These are phyloP conservation scores for Camelus dromedarius DNA, from an alignment of 2,113 vertebrate species.

Conservation along the genomic window DNA sequence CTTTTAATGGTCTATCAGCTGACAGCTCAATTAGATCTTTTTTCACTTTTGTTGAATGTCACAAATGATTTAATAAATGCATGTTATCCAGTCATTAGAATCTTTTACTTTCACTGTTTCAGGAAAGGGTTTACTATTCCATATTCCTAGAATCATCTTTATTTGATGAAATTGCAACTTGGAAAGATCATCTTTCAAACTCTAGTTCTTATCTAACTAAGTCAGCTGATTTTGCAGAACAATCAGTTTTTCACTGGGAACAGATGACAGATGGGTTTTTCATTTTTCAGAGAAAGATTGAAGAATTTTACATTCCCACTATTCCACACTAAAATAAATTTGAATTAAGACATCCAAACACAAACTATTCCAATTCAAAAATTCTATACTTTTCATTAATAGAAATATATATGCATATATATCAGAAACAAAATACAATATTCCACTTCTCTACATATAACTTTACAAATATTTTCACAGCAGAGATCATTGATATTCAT, in stretches of 20 bases:
- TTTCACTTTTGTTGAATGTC: conserved; percentile 39
- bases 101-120: neutral
- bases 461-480: neutral
- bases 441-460: neutral
- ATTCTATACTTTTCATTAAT: neutral
- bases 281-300: neutral
- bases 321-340: neutral
- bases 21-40: conserved; percentile 11
- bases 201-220: neutral
- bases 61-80: conserved; percentile 2
- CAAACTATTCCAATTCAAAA: conserved; percentile 14
- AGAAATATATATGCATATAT: neutral
- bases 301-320: neutral
- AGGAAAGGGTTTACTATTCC: neutral
- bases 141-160: neutral
- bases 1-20: conserved; percentile 48
- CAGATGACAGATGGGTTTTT: neutral
- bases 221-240: neutral
- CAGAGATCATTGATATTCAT: neutral
- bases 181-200: neutral
- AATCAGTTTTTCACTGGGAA: neutral
- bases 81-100: neutral
- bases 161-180: neutral
- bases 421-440: neutral
- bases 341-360: conserved; percentile 44